phyloP scores from a whole-genome alignment of 2,888 invertebrate genomes.

The Nomada lathburiana region DNA sequence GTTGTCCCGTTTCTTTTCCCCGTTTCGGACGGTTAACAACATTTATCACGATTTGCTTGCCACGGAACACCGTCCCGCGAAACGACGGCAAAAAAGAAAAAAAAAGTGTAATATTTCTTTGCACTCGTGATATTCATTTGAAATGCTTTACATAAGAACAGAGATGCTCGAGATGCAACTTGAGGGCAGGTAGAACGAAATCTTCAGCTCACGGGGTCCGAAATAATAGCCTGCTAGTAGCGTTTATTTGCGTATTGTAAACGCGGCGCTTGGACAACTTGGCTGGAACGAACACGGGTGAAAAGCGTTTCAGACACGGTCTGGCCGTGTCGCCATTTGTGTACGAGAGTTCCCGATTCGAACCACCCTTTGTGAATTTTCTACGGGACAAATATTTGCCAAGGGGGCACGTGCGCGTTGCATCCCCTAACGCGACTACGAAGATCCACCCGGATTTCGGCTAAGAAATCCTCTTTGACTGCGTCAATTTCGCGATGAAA shows the following conservation, averaged over 20 bases:
- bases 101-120: no score
- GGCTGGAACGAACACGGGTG: not conserved
- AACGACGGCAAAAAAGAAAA: conserved; percentile 9
- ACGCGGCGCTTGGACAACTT: no score
- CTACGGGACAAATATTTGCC: conserved; percentile 55
- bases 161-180: no score
- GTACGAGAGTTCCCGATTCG: conserved; percentile 24
- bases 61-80: conserved; percentile 13
- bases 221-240: no score
- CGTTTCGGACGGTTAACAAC: conserved; percentile 56
- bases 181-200: no score
- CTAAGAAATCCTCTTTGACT: not conserved
- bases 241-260: no score
- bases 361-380: conserved; percentile 56
- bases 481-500: not conserved
- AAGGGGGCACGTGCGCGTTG: conserved; percentile 2
- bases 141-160: no score
- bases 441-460: conserved; percentile 19
- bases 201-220: no score
- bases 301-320: conserved; percentile 1
- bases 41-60: conserved; percentile 63
- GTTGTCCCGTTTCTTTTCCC: conserved; percentile 32
- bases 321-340: not conserved
- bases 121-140: no score
- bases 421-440: conserved; percentile 4